phyloP scores from a whole-genome alignment of 2,797 vertebrate genomes.

The Pachyuromys duprasi region DNA sequence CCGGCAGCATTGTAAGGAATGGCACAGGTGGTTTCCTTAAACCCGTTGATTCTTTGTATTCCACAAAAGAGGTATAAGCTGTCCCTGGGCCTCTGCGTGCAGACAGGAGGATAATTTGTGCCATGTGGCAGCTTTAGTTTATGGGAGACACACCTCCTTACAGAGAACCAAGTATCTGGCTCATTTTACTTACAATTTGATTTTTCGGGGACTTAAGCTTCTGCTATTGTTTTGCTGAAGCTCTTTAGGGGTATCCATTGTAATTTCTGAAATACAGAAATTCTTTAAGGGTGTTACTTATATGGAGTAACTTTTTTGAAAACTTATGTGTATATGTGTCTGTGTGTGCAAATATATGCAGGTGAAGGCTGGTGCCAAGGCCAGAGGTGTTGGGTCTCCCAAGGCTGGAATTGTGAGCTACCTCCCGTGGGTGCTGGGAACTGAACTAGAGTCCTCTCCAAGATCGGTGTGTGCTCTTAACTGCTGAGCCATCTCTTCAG shows the following conservation, averaged over 20 bases:
- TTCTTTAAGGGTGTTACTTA: slow-evolving; percentile 30
- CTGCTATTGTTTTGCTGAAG: not conserved
- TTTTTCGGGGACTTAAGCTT: slow-evolving; percentile 14
- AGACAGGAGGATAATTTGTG: slow-evolving; percentile 16
- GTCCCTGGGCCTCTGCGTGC: slow-evolving; percentile 18
- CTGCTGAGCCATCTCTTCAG: not conserved
- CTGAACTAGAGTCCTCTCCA: not conserved
- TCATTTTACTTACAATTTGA: slow-evolving; percentile 15
- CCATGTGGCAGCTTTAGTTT: not conserved
- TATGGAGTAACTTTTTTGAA: not conserved
- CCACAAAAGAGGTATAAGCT: not conserved
- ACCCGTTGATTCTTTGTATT: slow-evolving; percentile 8
- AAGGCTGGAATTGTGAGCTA: not conserved
- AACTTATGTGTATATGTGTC: not conserved
- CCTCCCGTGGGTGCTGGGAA: not conserved
- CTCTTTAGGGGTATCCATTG: not conserved
- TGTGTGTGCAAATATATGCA: not conserved
- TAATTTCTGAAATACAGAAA: slow-evolving; percentile 39
- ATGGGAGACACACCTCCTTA: not conserved
- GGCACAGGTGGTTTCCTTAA: slow-evolving; percentile 13
- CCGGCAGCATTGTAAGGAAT: not conserved
- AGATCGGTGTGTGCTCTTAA: not conserved
- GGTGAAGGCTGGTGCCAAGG: not conserved
- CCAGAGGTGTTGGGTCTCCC: not conserved
- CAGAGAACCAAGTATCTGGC: not conserved